phyloP scores from a whole-genome alignment of 37 sponge, comb jelly and placozoan species.

The Eunapius fragilis region DNA sequence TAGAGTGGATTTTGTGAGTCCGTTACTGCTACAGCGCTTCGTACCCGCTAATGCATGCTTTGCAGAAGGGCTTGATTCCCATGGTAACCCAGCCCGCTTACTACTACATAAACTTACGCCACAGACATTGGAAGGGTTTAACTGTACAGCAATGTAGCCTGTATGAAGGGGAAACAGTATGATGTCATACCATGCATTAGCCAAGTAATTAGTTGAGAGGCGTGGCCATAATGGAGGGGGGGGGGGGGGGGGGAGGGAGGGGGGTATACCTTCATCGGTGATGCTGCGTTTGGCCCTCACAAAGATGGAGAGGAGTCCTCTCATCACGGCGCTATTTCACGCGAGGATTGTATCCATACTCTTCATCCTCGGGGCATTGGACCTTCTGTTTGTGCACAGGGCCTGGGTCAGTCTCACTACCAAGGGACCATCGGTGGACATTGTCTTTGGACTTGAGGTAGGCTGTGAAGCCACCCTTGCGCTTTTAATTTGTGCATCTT shows the following conservation, averaged over 20 bases:
- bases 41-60: not conserved
- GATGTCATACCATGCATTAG: too few relatives aligned
- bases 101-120: too few relatives aligned
- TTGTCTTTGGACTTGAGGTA: slow-evolving; percentile 97
- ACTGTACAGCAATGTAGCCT: too few relatives aligned
- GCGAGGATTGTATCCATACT: slow-evolving; percentile 70
- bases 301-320: slow-evolving; percentile 98
- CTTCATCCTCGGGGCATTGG: slow-evolving; percentile 43
- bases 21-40: not conserved
- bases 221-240: not conserved
- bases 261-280: not conserved
- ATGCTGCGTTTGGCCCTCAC: not conserved
- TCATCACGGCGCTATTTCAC: slow-evolving; percentile 89
- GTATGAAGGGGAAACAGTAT: too few relatives aligned
- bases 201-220: too few relatives aligned
- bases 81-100: too few relatives aligned
- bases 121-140: too few relatives aligned
- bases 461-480: too few relatives aligned
- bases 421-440: slow-evolving; percentile 79
- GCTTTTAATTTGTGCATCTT: too few relatives aligned
- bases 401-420: slow-evolving; percentile 37
- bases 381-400: slow-evolving; percentile 46
- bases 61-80: not conserved
- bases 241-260: not conserved
- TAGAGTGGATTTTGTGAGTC: slow-evolving; percentile 90